Base-by-base conservation (phyloP, 2,113 vertebrate species). In the Sceloporus tristichus region DNA sequence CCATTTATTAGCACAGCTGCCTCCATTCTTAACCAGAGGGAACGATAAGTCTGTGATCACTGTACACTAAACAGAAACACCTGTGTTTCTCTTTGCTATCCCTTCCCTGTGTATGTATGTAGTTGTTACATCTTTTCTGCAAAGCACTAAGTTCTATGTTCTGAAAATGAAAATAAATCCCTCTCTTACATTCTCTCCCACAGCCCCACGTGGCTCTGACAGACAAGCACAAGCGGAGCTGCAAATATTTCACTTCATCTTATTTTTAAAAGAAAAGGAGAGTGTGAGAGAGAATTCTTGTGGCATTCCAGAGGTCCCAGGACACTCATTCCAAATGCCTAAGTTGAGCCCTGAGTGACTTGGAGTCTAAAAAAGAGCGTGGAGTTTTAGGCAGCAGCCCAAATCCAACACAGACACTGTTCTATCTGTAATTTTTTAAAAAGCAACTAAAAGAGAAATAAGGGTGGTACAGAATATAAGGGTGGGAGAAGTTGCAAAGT, bases 301-400 rank as follows among this genome's bases (percentile, higher is more conserved):
- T 94, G 95, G 97, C 96, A 97, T 97, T 97, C 95, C 88, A 89
- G 86, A 95, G 85, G 95, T 96, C 96, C 93, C 96, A 94, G 94
- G 96, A 97, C 95, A 96, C 96, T 95, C 94, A 91, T 91, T 92
- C 91, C 92, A 94, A 96, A 97, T 96, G 95, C 95, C n/a, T 0
- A 89, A 95, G 90, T 92, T 95, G 93, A 94, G 93, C 95, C 95
- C 92, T 42, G 89, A 92, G 96, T 93, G 94, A 94, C 78, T 94
- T 95, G 93, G 82, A 94, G 93, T 92, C 93, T 94, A 94, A 94
- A 92, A 93, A 90, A 94, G 95, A 93, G 89, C 73, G 80, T 95
- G 94, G 93, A 90, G 95, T 94, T 95, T 92, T 91, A 95, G 97
- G 96, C 97, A 96, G 85, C 77, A 85, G 89, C 96, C 96, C 97